phyloP scores from a whole-genome alignment of 2,113 vertebrate genomes.

The Rhea americana region DNA sequence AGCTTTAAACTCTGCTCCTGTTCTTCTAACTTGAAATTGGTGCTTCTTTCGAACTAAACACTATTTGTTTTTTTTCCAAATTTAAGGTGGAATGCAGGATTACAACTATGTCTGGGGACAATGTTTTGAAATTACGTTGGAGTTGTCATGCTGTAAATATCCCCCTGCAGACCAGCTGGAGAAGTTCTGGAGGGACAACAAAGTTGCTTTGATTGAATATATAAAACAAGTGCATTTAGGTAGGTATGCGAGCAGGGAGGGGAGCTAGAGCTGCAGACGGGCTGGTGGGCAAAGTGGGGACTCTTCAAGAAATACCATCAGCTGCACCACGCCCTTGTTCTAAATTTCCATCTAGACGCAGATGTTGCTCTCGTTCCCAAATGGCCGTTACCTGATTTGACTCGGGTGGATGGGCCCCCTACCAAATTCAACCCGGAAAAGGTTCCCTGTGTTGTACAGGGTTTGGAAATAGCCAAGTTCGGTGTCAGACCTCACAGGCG shows the following conservation, averaged over 20 bases:
- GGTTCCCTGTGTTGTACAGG: too few species aligned
- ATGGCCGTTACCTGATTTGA: too few species aligned
- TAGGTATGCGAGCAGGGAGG: slow-evolving; percentile 23
- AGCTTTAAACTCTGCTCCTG: neutral
- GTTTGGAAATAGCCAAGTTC: neutral
- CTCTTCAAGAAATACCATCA: neutral
- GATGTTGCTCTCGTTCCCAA: too few species aligned
- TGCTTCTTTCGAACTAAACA: neutral
- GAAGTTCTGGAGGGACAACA: slow-evolving; percentile 87
- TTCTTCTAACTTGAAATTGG: neutral
- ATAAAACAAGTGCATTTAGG: slow-evolving; percentile 93
- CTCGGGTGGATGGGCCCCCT: too few species aligned
- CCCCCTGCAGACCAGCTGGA: slow-evolving; percentile 81
- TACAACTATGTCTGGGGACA: slow-evolving; percentile 95
- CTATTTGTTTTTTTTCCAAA: slow-evolving; percentile 40
- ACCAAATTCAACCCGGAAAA: too few species aligned
- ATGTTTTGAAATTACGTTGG: slow-evolving; percentile 93
- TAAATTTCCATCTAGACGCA: too few species aligned
- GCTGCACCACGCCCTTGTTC: too few species aligned
- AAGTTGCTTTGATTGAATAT: slow-evolving; percentile 83
- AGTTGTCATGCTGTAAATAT: slow-evolving; percentile 95
- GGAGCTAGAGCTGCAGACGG: neutral
- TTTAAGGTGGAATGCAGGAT: slow-evolving; percentile 96
- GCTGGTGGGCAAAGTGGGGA: neutral
- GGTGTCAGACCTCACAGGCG: neutral